Evolutionary conservation across 2,888 invertebrate species (phyloP).

Genomic region (Ophion obscuratus): DNA sequence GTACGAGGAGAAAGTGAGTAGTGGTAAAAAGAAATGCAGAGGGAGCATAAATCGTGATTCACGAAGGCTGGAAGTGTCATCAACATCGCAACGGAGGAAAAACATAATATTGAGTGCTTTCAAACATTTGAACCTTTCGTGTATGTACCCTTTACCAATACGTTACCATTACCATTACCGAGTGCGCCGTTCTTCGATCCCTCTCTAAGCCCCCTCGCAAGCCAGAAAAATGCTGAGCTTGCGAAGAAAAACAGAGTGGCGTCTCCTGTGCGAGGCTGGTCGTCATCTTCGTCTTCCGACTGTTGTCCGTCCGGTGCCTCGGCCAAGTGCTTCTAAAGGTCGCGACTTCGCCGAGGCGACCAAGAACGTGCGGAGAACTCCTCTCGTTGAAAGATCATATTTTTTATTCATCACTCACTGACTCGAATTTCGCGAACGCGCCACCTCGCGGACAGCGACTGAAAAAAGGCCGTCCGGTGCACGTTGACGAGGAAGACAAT

Average conservation of each 20-base stretch:
- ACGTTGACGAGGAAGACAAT: constrained; percentile 41
- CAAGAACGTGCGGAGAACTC: constrained; percentile 5
- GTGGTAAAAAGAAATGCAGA: constrained; percentile 24
- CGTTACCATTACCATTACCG: constrained; percentile 51
- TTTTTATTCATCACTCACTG: constrained; percentile 45
- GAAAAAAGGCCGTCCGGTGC: constrained; percentile 33
- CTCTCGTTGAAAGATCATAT: not conserved
- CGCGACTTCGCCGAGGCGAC: constrained; percentile 54
- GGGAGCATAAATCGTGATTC: constrained; percentile 26
- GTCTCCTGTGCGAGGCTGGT: no score
- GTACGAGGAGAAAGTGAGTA: not conserved
- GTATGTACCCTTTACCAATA: constrained; percentile 56
- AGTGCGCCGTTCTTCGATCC: constrained; percentile 16
- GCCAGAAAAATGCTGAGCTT: constrained; percentile 53
- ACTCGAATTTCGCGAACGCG: constrained; percentile 56
- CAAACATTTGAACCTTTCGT: constrained; percentile 20
- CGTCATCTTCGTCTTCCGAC: constrained; percentile 39
- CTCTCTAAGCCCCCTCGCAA: constrained; percentile 52
- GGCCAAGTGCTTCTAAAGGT: constrained; percentile 58
- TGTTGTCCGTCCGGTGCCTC: constrained; percentile 21
- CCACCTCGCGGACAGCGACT: constrained; percentile 28
- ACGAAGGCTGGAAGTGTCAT: constrained; percentile 36
- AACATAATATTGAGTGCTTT: not conserved
- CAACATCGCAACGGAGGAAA: not conserved
- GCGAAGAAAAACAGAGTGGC: constrained; percentile 12